Evolutionary conservation across 2,888 invertebrate genomes (phyloP).

Genomic region (Seira sanloemensis): DNA sequence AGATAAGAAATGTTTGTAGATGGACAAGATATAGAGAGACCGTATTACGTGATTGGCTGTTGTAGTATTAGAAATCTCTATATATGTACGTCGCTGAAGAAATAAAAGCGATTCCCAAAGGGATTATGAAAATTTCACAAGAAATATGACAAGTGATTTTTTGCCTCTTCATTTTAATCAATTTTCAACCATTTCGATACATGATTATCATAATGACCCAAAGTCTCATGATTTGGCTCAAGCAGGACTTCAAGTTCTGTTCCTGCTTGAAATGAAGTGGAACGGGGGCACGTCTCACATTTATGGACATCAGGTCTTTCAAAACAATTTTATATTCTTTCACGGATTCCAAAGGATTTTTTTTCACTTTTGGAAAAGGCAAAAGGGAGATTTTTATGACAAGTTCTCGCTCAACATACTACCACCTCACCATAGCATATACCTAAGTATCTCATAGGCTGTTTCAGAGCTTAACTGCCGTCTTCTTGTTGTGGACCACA

Average conservation of each 20-base stretch:
- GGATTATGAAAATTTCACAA: neutral
- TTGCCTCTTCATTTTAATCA: neutral
- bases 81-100: neutral
- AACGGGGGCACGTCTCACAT: conserved; percentile 20
- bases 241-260: neutral
- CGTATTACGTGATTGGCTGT: too few species aligned
- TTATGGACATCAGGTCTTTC: conserved; percentile 17
- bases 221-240: neutral
- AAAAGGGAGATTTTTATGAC: conserved; percentile 23
- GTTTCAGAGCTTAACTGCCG: conserved; percentile 11
- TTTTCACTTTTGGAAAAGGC: neutral
- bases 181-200: neutral
- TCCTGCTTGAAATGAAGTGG: conserved; percentile 7
- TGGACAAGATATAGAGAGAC: too few species aligned
- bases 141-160: neutral
- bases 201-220: neutral
- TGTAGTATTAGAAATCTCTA: too few species aligned
- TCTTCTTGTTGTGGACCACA: neutral
- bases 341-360: neutral
- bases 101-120: neutral
- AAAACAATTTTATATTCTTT: conserved; percentile 21
- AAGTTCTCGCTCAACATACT: too few species aligned
- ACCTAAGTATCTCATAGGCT: too few species aligned
- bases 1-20: neutral
- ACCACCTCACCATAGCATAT: too few species aligned